Percentiles rank a stretch among this genome's conserved stretches.
Evolutionary conservation across 2,113 vertebrate genomes (phyloP).

Genomic region (Peromyscus polionotus): DNA sequence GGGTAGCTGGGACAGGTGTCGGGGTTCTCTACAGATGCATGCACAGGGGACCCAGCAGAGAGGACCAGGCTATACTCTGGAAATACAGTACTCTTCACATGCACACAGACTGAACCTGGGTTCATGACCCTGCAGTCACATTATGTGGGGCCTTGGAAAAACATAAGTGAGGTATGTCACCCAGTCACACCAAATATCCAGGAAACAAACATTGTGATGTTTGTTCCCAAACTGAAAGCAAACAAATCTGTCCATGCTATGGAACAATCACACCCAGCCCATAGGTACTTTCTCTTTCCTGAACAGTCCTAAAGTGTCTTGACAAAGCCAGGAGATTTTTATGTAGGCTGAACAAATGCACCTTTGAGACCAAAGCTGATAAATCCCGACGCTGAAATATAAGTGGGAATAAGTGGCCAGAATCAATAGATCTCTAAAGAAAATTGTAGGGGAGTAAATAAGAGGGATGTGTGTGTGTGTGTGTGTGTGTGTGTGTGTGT

Average conservation of each 20-base stretch:
- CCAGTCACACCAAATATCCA: too few species aligned
- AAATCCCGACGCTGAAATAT: neutral
- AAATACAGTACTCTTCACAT: neutral
- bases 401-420: neutral
- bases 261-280: too few species aligned
- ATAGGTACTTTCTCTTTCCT: neutral
- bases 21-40: neutral
- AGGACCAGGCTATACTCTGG: too few species aligned
- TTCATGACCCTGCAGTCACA: too few species aligned
- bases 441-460: neutral
- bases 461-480: neutral
- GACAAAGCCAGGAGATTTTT: neutral
- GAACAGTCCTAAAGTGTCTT: neutral
- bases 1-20: neutral
- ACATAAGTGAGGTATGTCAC: neutral
- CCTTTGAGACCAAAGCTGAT: neutral
- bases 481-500: neutral
- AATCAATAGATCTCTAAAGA: neutral
- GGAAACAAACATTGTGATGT: neutral
- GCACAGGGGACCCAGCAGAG: neutral
- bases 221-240: neutral
- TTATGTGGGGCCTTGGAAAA: fast-evolving
- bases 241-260: neutral
- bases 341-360: neutral
- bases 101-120: too few species aligned